Base-by-base conservation (phyloP, 2,888 invertebrate species). In the Mesoligia furuncula region DNA sequence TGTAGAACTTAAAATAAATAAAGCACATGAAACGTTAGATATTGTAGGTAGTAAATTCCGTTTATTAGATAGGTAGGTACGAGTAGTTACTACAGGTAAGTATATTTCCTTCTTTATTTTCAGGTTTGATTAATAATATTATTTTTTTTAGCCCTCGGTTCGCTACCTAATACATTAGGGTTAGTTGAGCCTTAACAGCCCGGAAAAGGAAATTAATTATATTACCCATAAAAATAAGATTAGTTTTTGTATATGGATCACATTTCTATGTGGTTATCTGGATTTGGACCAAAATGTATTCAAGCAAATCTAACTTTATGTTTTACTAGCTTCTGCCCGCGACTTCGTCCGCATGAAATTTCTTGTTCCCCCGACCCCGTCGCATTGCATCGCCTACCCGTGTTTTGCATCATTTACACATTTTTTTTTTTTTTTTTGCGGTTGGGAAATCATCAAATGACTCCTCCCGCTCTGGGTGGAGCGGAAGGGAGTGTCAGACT, bases 121-220 rank as follows among this genome's bases (percentile, higher is more conserved):
- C 24, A 3, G 4, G 54, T 74, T n/a, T 27, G 0, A 42, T 24
- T 24, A 51, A 76, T 48, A 39, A 39, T 13, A 0, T n/a, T 51
- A 15, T 59, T 36, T 59, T n/a, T 27, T 42, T 11, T 42, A 36
- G 59, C 17, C 11, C 20, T 13, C 17, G 9, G 31, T 51, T n/a
- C 24, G 3, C 17, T 36, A 27, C 24, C 36, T 5, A 67, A 48
- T 77, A 77, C 39, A 61, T 79, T 27, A 27, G n/a, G n/a, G n/a
- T 79, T 71, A 79, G 54, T 45, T 31, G 11, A 27, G 67, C 20
- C 5, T 27, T 54, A 45, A 66, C 42, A 59, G 80, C n/a, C n/a
- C 61, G n/a, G 48, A 31, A 74, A 77, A 77, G 7, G 17, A 59
- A 69, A 61, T 79, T 31, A 70, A n/a, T n/a, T n/a, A n/a, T 42